These are phyloP conservation scores for Drosophila novamexicana DNA, from an alignment of 1,140 invertebrate species.

Conservation along the genomic window DNA sequence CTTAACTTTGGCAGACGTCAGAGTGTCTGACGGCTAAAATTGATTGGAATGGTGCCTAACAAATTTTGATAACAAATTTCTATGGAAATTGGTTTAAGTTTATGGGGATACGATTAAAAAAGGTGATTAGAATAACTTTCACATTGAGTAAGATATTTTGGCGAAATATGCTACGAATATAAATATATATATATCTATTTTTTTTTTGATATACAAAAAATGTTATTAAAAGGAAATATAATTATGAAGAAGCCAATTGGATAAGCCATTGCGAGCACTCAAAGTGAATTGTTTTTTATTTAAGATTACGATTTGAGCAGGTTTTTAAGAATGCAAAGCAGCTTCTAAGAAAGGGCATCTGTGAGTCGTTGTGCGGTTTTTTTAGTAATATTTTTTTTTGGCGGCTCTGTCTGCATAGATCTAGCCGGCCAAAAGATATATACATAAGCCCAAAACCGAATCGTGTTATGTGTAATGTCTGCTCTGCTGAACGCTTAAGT, in stretches of 20 bases:
- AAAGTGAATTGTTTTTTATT: no score
- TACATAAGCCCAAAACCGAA: conserved; percentile 11
- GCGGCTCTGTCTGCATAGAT: conserved; percentile 55
- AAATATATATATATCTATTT: no score
- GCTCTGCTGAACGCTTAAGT: conserved; percentile 36
- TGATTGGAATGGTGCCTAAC: background rate
- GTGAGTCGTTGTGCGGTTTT: background rate
- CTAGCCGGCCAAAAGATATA: conserved; percentile 37
- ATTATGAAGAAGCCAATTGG: no score
- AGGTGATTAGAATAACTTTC: no score
- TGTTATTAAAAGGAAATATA: no score
- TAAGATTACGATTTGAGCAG: no score
- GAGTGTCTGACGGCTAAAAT: background rate
- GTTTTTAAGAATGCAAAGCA: no score
- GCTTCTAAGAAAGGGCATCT: conserved; percentile 4
- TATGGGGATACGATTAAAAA: no score
- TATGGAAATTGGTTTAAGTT: background rate
- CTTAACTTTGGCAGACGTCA: background rate
- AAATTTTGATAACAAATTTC: background rate
- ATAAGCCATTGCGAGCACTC: no score
- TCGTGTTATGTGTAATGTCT: conserved; percentile 26
- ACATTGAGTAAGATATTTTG: no score
- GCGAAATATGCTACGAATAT: no score
- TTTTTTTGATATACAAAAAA: no score
- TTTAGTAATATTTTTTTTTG: conserved; percentile 34